Base-by-base conservation (phyloP, 2,113 vertebrate genomes). In the Muntiacus reevesi region DNA sequence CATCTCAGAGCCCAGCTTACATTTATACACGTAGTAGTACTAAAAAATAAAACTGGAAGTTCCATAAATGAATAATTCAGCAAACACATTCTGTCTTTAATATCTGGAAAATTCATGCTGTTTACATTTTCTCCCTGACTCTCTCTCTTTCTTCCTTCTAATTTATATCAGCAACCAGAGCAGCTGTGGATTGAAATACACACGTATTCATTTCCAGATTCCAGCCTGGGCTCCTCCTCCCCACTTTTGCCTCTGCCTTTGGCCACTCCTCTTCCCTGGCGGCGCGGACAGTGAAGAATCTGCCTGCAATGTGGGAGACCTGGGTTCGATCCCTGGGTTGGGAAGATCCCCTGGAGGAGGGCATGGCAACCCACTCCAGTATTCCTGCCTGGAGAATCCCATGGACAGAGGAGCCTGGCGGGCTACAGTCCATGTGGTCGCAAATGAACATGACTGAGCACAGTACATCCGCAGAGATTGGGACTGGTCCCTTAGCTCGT, bases 61-160 rank as follows among this genome's bases (percentile, higher is more conserved):
- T 92, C 43, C 85, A 93, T 57, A 93, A 95, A 95, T 93, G 93
- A 97, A 97, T 97, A 90, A 96, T 91, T 94, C 86, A 94, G 45
- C 36, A 87, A 90, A 92, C 67, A 71, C 83, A 57, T 62, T 95
- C 85, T 54, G 59, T 91, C 78, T 97, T 94, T 93, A 94, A 86
- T 93, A 76, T 94, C 64, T 97, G 81, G 76, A 96, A 97, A 97
- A 92, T 95, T 85, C 90, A 92, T 78, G 50, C 85, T 97, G 88
- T 96, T 98, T 90, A 91, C 50, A 71, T 95, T 89, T 79, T 45
- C 52, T 55, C n/a, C 60, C 45, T 55, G 59, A 36, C 12, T 92
- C n/a, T 92, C 84, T 47, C 43, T 83, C 36, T 50, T 83, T 87
- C 83, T 82, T 90, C n/a, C 52, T 96, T 92, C 40, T 91, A 78